phyloP scores from a whole-genome alignment of 1,140 invertebrate species.

The Grapholita molesta region DNA sequence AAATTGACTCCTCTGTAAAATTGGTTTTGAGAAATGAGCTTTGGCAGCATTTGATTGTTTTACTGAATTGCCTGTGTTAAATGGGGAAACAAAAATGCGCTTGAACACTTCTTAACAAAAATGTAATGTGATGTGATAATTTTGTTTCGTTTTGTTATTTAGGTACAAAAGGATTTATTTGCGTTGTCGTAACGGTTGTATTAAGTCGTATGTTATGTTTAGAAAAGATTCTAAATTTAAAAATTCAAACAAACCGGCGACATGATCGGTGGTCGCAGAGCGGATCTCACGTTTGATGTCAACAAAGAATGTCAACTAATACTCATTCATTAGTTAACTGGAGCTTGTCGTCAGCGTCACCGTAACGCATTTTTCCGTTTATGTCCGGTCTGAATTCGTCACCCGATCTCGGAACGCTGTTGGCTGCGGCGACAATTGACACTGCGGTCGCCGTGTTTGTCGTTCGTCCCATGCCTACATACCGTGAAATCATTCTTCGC shows the following conservation, averaged over 20 bases:
- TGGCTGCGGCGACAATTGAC: neutral
- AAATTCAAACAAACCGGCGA: constrained; percentile 9
- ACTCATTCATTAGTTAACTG: constrained; percentile 13
- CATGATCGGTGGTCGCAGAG: neutral
- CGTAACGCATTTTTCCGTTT: neutral
- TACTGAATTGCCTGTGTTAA: constrained; percentile 12
- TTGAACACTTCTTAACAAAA: neutral
- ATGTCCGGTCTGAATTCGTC: neutral
- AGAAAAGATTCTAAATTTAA: constrained; percentile 3
- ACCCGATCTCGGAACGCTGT: neutral
- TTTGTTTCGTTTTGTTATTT: neutral
- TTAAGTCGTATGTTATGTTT: neutral
- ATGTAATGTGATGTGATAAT: neutral
- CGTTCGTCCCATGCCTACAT: constrained; percentile 26
- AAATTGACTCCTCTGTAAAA: constrained; percentile 16
- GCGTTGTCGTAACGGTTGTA: neutral
- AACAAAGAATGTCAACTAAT: neutral
- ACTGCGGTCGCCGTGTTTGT: constrained; percentile 22
- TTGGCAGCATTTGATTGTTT: constrained; percentile 16
- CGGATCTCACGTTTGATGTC: constrained; percentile 4
- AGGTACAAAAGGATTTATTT: neutral
- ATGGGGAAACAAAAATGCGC: constrained; percentile 12
- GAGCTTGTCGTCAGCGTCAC: neutral
- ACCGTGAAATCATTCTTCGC: constrained; percentile 51
- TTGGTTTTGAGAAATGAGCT: constrained; percentile 17